Evolutionary conservation across 2,113 vertebrate species (phyloP), one percentile per base, ranked within the genome.

Genomic region (Ammospiza nelsoni): DNA sequence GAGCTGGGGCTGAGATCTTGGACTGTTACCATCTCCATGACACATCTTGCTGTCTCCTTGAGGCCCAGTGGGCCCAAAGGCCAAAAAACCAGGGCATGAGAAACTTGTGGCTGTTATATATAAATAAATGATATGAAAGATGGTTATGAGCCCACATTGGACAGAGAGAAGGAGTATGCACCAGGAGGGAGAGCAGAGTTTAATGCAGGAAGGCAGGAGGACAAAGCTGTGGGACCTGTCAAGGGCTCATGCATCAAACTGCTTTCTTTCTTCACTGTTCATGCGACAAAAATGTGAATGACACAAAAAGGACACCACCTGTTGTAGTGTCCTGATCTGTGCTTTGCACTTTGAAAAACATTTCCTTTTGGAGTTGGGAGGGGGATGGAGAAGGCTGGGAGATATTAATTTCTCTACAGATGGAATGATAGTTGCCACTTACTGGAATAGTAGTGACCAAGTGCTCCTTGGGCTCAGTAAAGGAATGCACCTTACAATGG

Each of bases 401-500:
- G 59, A 12, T n/a, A 57, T 6, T 85, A 0, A 24, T 73, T 86
- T 89, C 55, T 88, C 51, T 58, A 17, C 27, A 74, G 67, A 28
- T 87, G 33, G 12, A 69, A 39, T 85, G 33, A 35, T 27, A 46
- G 25, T 24, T 69, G 25, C 15, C 79, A 18, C 37, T 85, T 46
- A 62, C 21, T 51, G 33, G 29, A 77, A 80, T 74, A 91, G 15
- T 15, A 23, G 63, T 77, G 74, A 90, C 17, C 35, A 71, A 83
- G 15, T 48, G 28, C 24, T 85, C 29, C 58, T 79, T 76, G 2
- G 2, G 29, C n/a, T 86, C 20, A 28, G 62, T 19, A 67, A n/a
- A 71, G 63, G 24, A 80, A 57, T 84, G 76, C 67, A 94, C 90
- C 72, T 95, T 77, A 63, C 21, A 83, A 44, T 55, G 35, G 69